Base-by-base conservation (phyloP, 2,888 invertebrate genomes). In the Eupithecia insigniata region DNA sequence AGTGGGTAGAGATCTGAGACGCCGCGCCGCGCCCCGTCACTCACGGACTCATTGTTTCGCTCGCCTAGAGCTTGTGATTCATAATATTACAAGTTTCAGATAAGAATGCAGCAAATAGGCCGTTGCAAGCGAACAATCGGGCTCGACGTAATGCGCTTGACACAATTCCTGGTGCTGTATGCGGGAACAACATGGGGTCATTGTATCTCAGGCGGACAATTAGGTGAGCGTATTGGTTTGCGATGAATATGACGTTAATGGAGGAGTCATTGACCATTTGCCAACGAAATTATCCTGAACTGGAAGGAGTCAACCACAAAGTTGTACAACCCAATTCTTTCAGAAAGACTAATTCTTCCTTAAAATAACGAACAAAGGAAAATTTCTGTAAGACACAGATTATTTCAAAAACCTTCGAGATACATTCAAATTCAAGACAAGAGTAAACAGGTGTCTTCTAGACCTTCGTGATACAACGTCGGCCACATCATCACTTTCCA, bases 81-180 rank as follows among this genome's bases (percentile, higher is more conserved):
- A 93, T 92, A 81, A 86, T 86, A 89, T 87, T 87, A 87, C 88
- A 88, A 88, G 86, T 89, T 90, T 84, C 82, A 87, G 92, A 92
- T 92, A 91, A 92, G 90, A 91, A 88, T 89, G 88, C 89, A 89
- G 86, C 87, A 90, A 92, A 91, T 90, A 89, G 92, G 90, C 87
- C 92, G 90, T 87, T 90, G 89, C 91, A 85, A 84, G 84, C 87
- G 85, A 89, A 89, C 90, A 89, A 88, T 89, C 86, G 85, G 75
- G 78, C 80, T 84, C 81, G 83, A 82, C 80, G 84, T 89, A 87
- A 88, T 89, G 86, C 82, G 89, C 87, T 87, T 89, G 90, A 91
- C 90, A 91, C 86, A 87, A 88, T 89, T 91, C 83, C 82, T 79
- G 81, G 83, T 82, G 60, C 34, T 80, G 81, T 79, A 83, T 85